Conservation (phyloP, 1,140 invertebrate species). For the Armadillidium nasatum region DNA sequence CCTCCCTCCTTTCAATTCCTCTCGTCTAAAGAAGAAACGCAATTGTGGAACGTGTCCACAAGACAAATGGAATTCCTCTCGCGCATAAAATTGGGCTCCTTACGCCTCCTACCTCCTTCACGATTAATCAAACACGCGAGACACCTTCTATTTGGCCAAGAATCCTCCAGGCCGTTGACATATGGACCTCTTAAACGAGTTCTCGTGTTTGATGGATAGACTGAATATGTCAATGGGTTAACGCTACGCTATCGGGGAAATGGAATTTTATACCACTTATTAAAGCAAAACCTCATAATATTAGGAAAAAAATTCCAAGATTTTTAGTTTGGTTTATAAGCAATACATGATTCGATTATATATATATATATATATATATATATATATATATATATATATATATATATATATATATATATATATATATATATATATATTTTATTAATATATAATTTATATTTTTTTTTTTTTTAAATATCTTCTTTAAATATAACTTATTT, state of each 20-base stretch:
- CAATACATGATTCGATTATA: no score
- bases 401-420: slow-evolving; percentile 18
- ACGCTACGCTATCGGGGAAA: background rate
- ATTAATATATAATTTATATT: background rate
- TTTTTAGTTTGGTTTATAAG: no score
- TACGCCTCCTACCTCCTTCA: background rate
- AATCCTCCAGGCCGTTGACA: slow-evolving; percentile 4
- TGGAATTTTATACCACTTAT: background rate
- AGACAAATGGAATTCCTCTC: slow-evolving; percentile 18
- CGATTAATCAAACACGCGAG: slow-evolving; percentile 23
- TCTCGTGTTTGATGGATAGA: background rate
- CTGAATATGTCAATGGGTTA: background rate
- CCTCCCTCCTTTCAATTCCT: no score
- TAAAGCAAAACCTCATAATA: background rate
- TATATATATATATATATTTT: slow-evolving; percentile 20
- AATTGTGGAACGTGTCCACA: background rate
- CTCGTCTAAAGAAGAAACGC: no score
- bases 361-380: background rate
- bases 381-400: slow-evolving; percentile 25
- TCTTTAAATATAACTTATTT: no score
- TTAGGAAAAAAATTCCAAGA: no score
- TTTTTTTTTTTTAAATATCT: slow-evolving; percentile 1
- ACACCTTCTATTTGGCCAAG: slow-evolving; percentile 1
- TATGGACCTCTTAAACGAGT: slow-evolving; percentile 9
- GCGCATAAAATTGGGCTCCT: slow-evolving; percentile 24